Evolutionary conservation across 2,797 vertebrate genomes (phyloP), one percentile per base, ranked within the genome.

Genomic region (Threskiornis aethiopicus): DNA sequence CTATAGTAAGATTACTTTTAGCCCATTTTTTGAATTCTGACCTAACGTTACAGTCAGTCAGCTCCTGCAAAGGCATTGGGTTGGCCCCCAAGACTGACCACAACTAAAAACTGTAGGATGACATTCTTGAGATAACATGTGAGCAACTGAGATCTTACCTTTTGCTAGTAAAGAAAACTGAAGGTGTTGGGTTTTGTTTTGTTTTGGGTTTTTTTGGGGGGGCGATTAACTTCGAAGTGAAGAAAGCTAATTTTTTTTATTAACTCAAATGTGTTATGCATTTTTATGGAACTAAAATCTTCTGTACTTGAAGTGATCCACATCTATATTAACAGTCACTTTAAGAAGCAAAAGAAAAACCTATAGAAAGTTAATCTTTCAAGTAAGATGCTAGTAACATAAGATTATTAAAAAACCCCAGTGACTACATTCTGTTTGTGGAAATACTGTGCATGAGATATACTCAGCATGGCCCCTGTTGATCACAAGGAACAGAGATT

Each of bases 211-310:
- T 69, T 70, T 24, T 16, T 8, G 20, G 2, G 19, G 13, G 54
- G 12, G 24, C 5, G 31, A 67, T 9, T 28, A 33, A 54, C 19
- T 47, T 69, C 25, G 14, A 90, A 79, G 3, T 10, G 5, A 91
- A 7, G 22, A 35, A 15, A 3, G 16, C 4, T 47, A 49, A 13
- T 15, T 11, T 64, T 69, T 47, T 69, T 47, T 59, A 77, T 28
- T 31, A 69, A 67, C 8, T 79, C 26, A 58, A 47, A 37, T 0
- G 0, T 25, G 2, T 15, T 51, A 31, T 0, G 0, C 8, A 8
- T 62, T 77, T 66, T 22, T 39, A 62, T 11, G 7, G 8, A 84
- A 86, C 9, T 25, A 65, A 82, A 49, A 52, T 65, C 13, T 55
- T 44, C 14, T 46, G 16, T 49, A 47, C 28, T 19, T 24, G 6